phyloP scores from a whole-genome alignment of 2,113 vertebrate species.

The Neolamprologus devosi region DNA sequence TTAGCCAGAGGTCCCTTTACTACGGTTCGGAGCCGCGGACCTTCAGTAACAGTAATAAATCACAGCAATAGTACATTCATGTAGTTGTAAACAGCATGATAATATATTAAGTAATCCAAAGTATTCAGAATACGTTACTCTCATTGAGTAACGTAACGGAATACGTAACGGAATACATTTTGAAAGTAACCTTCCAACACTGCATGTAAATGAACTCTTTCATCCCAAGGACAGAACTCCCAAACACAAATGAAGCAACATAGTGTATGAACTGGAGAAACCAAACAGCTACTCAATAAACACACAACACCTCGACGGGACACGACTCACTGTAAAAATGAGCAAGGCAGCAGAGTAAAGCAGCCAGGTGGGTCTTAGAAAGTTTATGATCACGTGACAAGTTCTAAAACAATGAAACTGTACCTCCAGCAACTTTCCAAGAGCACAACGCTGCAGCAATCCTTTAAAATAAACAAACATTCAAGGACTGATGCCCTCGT shows the following conservation, averaged over 20 bases:
- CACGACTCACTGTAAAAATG: neutral
- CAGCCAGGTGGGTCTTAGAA: neutral
- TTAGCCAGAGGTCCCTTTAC: no score
- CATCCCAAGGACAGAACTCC: neutral
- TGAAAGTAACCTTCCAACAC: no score
- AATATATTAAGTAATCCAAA: no score
- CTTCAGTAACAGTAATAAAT: no score
- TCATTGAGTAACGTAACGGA: no score
- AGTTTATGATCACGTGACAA: neutral
- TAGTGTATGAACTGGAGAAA: neutral
- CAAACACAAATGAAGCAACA: neutral
- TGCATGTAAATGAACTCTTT: neutral
- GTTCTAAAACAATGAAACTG: neutral
- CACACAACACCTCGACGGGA: rapidly evolving
- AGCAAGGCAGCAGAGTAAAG: neutral
- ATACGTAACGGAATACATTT: no score
- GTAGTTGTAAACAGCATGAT: no score
- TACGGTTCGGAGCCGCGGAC: no score
- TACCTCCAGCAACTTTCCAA: neutral
- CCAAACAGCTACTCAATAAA: neutral
- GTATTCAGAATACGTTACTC: no score
- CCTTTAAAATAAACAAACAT: neutral
- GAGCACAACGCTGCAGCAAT: neutral
- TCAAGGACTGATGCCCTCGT: neutral
- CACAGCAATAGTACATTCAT: no score